Evolutionary conservation across 2,797 vertebrate species (phyloP).

Genomic region (Muscicapa striata): DNA sequence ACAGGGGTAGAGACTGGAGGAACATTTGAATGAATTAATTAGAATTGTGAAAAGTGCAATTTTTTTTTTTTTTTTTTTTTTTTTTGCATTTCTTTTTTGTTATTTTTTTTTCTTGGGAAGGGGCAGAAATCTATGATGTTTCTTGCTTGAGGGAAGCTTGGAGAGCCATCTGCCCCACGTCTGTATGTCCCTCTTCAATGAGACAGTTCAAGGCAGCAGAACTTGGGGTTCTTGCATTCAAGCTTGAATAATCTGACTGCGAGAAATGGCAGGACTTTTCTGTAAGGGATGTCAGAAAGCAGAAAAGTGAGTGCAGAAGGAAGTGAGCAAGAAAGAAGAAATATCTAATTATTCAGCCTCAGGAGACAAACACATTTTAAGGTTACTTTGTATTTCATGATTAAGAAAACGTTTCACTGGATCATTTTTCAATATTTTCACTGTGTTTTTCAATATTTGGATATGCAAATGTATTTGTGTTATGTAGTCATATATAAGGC

Average conservation of each 20-base stretch:
- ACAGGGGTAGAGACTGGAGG: not conserved
- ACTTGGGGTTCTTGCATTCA: not conserved
- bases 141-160: not conserved
- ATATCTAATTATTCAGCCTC: not conserved
- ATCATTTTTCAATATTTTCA: not conserved
- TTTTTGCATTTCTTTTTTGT: not conserved
- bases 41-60: not conserved
- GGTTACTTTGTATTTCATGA: not conserved
- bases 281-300: not conserved
- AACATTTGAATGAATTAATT: not conserved
- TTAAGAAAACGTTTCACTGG: not conserved
- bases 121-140: fast-evolving
- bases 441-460: not conserved
- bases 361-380: not conserved
- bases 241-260: not conserved
- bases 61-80: not conserved
- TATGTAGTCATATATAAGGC: not conserved
- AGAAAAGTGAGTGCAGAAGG: not conserved
- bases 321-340: not conserved
- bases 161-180: not conserved
- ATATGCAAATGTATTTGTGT: not conserved
- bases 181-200: not conserved
- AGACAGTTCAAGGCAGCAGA: not conserved
- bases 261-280: not conserved
- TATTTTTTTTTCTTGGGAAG: fast-evolving